A percentile compares a stretch with the other conserved stretches of the same genome.
Evolutionary conservation across 2,113 vertebrate genomes (phyloP).

Genomic region (Andinoacara biseriatus): DNA sequence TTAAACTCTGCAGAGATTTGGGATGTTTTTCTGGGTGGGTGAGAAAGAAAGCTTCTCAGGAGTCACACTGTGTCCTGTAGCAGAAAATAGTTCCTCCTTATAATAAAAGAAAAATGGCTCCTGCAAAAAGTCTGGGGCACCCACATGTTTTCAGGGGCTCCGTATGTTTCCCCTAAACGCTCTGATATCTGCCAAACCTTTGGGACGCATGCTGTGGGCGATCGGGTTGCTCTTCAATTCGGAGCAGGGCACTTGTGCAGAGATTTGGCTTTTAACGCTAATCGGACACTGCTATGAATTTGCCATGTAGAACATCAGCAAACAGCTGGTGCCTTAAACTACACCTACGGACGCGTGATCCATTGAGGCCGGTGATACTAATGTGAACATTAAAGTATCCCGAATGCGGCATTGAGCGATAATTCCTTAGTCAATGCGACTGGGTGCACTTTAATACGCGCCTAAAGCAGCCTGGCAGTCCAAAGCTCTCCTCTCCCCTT

Average conservation of each 20-base stretch:
- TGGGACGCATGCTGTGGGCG: neutral
- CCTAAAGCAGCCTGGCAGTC: neutral
- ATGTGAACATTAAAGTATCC: neutral
- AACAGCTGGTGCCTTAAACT: neutral
- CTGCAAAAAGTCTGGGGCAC: neutral
- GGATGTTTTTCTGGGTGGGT: neutral
- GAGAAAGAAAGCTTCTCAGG: neutral
- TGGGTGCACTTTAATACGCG: neutral
- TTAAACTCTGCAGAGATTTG: neutral
- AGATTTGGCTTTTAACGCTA: neutral
- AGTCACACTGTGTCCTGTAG: neutral
- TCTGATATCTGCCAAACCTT: neutral
- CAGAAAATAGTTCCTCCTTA: neutral
- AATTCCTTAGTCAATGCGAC: neutral
- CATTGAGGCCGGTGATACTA: neutral
- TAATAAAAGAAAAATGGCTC: neutral
- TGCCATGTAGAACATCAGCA: neutral
- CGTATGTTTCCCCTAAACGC: neutral
- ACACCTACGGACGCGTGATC: neutral
- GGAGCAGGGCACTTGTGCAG: neutral
- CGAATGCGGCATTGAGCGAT: neutral
- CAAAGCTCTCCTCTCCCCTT: neutral
- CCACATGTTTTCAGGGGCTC: neutral
- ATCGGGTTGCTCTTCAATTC: neutral
- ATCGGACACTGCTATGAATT: neutral